Evolutionary conservation across 2,113 vertebrate genomes (phyloP).

Genomic region (Bambusicola thoracicus): DNA sequence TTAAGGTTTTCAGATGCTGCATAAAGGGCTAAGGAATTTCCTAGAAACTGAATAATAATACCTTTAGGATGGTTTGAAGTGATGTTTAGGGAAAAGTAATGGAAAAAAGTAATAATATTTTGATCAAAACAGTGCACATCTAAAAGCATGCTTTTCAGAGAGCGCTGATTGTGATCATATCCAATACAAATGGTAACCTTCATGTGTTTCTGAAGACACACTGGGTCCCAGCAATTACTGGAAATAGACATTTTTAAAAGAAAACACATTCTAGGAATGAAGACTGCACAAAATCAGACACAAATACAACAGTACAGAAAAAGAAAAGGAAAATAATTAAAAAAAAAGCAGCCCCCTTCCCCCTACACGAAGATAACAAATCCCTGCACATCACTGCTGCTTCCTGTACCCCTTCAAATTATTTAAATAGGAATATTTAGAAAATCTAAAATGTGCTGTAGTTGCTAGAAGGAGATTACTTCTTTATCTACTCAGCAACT

Average conservation of each 20-base stretch:
- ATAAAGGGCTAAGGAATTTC: not conserved
- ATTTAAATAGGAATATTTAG: not conserved
- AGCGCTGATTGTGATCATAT: not conserved
- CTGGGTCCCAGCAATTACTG: not conserved
- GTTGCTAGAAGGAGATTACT: not conserved
- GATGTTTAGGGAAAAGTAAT: not conserved
- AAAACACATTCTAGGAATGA: not conserved
- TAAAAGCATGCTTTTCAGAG: not conserved
- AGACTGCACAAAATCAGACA: not conserved
- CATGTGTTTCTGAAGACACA: not conserved
- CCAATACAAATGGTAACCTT: not conserved
- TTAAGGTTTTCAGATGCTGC: not conserved
- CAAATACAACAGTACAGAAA: not conserved
- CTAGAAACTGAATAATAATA: not conserved
- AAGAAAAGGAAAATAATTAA: not conserved
- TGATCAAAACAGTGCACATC: not conserved
- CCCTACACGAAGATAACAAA: not conserved
- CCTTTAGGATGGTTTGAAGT: not conserved
- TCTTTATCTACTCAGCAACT: not conserved
- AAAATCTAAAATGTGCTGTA: not conserved
- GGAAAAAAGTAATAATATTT: not conserved
- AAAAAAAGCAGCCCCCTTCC: not conserved
- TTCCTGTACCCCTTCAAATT: not conserved
- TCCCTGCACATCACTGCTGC: not conserved
- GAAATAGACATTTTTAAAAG: not conserved